These are phyloP conservation scores for Solenodon paradoxus DNA, from an alignment of 2,113 vertebrate species.

Conservation along the genomic window DNA sequence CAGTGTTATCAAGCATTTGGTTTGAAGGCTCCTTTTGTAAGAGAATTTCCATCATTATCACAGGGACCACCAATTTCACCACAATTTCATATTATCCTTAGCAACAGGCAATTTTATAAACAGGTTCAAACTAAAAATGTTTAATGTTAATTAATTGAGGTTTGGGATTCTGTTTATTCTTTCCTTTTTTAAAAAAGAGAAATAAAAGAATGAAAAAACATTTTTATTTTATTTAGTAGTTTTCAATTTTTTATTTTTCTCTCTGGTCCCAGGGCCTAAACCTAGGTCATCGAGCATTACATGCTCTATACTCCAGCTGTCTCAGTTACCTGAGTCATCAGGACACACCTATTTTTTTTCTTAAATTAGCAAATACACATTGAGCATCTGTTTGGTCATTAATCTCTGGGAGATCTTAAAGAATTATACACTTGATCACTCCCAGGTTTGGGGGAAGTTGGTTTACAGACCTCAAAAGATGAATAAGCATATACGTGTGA, in stretches of 20 bases:
- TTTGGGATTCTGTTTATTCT: not conserved
- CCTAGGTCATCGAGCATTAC: too few species aligned
- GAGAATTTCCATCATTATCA: not conserved
- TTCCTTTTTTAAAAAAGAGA: too few species aligned
- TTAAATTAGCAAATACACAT: not conserved
- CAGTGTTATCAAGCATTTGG: not conserved
- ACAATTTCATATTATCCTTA: not conserved
- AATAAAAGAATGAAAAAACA: too few species aligned
- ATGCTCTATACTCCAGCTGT: too few species aligned
- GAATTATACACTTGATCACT: not conserved
- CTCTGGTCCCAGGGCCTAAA: too few species aligned
- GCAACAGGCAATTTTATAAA: not conserved
- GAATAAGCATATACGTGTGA: too few species aligned
- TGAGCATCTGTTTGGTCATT: not conserved
- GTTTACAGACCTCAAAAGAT: not conserved
- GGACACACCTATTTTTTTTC: too few species aligned
- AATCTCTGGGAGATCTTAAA: not conserved
- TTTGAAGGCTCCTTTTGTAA: not conserved
- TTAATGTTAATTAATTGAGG: not conserved
- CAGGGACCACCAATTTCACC: not conserved
- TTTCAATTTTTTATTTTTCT: too few species aligned
- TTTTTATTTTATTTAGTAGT: too few species aligned
- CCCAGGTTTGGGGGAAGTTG: too few species aligned
- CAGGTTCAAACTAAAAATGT: not conserved
- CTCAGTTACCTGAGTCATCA: too few species aligned